These are phyloP conservation scores for Mustelus asterias DNA, from an alignment of 2,113 vertebrate species.

Conservation along the genomic window DNA sequence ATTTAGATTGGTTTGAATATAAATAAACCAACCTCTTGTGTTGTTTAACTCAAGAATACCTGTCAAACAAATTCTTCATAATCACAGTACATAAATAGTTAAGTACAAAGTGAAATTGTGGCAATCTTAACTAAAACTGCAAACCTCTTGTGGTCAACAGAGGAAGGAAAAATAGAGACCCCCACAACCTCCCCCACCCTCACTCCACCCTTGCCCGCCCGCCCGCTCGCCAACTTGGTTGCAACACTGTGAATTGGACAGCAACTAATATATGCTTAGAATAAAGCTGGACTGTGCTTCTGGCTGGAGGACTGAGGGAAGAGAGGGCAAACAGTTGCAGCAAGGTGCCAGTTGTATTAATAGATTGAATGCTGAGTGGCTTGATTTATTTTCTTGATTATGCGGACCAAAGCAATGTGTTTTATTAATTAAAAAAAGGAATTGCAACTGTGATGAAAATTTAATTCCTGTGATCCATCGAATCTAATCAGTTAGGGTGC, in stretches of 20 bases:
- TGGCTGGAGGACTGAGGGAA: not conserved
- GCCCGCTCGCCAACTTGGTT: too few relatives aligned
- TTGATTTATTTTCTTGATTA: not conserved
- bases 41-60: too few relatives aligned
- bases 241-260: not conserved
- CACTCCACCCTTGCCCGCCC: too few relatives aligned
- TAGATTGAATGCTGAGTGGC: not conserved
- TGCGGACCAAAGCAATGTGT: not conserved
- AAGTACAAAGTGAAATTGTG: too few relatives aligned
- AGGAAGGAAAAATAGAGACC: too few relatives aligned
- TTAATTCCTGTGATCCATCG: conserved; percentile 5
- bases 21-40: too few relatives aligned
- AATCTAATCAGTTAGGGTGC: not conserved
- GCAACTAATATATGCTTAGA: not conserved
- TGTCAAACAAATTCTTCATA: too few relatives aligned
- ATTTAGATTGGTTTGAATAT: too few relatives aligned
- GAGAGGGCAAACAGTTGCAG: not conserved
- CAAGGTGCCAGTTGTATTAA: not conserved
- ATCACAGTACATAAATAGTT: too few relatives aligned
- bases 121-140: too few relatives aligned
- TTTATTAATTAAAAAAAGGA: not conserved
- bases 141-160: too few relatives aligned
- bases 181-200: too few relatives aligned
- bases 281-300: not conserved
- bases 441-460: not conserved